A percentile compares a stretch with the other conserved stretches of the same genome.
These are phyloP conservation scores for Coelopa pilipes DNA, from an alignment of 2,888 invertebrate genomes.

Conservation along the genomic window DNA sequence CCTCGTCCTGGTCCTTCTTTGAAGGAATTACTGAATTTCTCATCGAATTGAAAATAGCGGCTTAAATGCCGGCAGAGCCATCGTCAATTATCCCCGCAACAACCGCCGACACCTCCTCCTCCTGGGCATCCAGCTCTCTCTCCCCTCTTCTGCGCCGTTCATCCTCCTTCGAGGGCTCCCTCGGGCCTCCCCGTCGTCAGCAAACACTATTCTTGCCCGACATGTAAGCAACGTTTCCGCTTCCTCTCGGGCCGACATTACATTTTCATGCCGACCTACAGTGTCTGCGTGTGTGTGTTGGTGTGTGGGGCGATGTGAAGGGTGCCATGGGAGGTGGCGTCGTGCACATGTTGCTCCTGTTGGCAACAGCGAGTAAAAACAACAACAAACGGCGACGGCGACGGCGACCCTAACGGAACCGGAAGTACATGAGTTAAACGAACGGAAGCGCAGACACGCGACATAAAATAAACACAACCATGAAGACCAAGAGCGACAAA, in stretches of 20 bases:
- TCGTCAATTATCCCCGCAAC: too few relatives aligned
- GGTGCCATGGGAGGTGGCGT: not conserved
- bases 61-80: too few relatives aligned
- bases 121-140: too few relatives aligned
- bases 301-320: not conserved
- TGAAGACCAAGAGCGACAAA: too few relatives aligned
- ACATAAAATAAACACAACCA: not conserved
- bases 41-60: too few relatives aligned
- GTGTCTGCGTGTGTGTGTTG: not conserved
- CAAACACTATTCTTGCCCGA: not conserved
- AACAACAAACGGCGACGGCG: not conserved
- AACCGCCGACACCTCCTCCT: too few relatives aligned
- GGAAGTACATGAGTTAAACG: conserved; percentile 16
- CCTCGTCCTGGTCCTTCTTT: too few relatives aligned
- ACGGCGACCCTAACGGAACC: not conserved
- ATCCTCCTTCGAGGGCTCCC: too few relatives aligned
- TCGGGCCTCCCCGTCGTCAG: too few relatives aligned
- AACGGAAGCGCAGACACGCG: conserved; percentile 4
- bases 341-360: conserved; percentile 15
- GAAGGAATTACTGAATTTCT: too few relatives aligned
- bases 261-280: conserved; percentile 9
- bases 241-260: conserved; percentile 23
- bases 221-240: conserved; percentile 15
- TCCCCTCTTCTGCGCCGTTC: too few relatives aligned
- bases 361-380: not conserved